Conservation (phyloP, 2,797 vertebrate genomes). For the Anabas testudineus region DNA sequence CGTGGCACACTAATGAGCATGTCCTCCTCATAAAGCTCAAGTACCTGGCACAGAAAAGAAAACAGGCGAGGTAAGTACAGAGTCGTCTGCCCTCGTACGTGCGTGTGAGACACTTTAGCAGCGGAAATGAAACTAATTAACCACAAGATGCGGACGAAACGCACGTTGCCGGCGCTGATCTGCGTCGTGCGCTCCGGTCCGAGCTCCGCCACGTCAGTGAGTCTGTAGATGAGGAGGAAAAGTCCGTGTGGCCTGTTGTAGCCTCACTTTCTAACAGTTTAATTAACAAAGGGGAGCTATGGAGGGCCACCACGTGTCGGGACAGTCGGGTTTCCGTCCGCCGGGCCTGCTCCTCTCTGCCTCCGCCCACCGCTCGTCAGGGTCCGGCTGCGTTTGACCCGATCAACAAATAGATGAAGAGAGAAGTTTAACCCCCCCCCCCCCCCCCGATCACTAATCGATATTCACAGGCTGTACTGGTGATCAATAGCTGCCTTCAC, state of each 20-base stretch:
- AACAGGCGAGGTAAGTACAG: slow-evolving; percentile 57
- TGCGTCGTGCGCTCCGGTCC: slow-evolving; percentile 18
- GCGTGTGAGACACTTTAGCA: neutral
- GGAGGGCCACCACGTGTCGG: slow-evolving; percentile 81
- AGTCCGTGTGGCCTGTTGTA: slow-evolving; percentile 37
- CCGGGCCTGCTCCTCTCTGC: slow-evolving; percentile 36
- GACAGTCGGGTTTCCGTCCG: slow-evolving; percentile 22
- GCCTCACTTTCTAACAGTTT: slow-evolving; percentile 60
- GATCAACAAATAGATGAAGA: slow-evolving; percentile 16
- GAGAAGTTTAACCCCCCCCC: too few species aligned
- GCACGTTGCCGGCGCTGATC: slow-evolving; percentile 38
- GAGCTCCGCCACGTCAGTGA: slow-evolving; percentile 56
- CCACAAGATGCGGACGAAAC: slow-evolving; percentile 19
- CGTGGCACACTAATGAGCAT: slow-evolving; percentile 70
- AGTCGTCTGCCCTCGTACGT: too few species aligned
- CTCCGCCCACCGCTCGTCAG: slow-evolving; percentile 55
- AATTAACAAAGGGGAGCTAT: slow-evolving; percentile 77
- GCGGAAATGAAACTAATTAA: slow-evolving; percentile 32
- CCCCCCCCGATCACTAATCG: too few species aligned
- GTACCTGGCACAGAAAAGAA: slow-evolving; percentile 43
- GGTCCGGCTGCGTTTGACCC: slow-evolving; percentile 10
- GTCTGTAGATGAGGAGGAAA: slow-evolving; percentile 13
- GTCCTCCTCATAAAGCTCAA: slow-evolving; percentile 50
- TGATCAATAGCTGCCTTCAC: slow-evolving; percentile 5
- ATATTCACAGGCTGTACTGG: neutral